Base-by-base conservation (phyloP, 2,113 vertebrate genomes). In the Psilopogon haemacephalus region DNA sequence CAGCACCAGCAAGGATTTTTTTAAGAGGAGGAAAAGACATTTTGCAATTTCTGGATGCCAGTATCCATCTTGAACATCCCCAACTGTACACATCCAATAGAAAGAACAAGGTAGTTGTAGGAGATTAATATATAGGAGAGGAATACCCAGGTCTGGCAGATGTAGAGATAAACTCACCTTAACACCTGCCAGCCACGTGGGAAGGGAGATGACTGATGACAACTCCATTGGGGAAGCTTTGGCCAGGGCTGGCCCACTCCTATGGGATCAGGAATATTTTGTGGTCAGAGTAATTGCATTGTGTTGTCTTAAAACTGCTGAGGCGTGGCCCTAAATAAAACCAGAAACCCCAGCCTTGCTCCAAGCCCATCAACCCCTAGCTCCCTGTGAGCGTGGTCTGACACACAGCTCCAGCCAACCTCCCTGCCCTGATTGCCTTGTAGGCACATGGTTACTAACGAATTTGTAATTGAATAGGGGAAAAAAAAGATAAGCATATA, bases 311-410 rank as follows among this genome's bases (percentile, higher is more conserved):
- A 84, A 90, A 84, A 67, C 65, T 62, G 56, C 79, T 0, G 5
- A 86, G 86, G 68, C 32, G 30, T 78, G 69, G 48, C 59, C 48
- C 60, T 95, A 79, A 88, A 89, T 37, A 84, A 84, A 95, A 93
- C 40, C 89, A 84, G 91, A 89, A 19, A 10, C 35, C 78, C 63
- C 2, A 1, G 30, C 50, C 65, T 65, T 56, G 23, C 38, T 60
- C 6, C 52, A 52, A 58, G 76, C 55, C 35, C 26, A 27, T 72
- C 87, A 87, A 63, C 19, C 72, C 74, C 33, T 59, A 56, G 67
- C 38, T 60, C 35, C 55, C 73, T 38, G 58, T 1, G 0, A 2
- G 0, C 6, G 1, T 3, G 5, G 24, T 23, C 33, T 27, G 55
- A 71, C 2, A 9, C 50, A 55, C 1, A 3, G 64, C 30, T 56